Base-by-base conservation (phyloP, 2,113 vertebrate genomes). In the Phasianus colchicus region DNA sequence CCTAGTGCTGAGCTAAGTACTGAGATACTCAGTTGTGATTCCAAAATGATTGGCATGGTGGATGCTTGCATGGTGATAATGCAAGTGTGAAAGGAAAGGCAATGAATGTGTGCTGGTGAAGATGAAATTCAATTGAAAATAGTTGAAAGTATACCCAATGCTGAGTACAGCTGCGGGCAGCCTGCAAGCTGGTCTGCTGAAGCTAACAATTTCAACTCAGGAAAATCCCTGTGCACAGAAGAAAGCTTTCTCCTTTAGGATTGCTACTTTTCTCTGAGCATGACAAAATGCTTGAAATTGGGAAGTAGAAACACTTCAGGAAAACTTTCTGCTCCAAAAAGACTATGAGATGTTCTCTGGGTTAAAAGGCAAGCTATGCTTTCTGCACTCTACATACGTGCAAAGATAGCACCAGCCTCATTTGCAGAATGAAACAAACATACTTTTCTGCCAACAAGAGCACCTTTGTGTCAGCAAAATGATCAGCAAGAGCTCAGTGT, bases 301-400 rank as follows among this genome's bases (percentile, higher is more conserved):
- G 70, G 85, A 82, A 77, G 25, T 29, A 42, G 52, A 60, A 40
- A 42, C 2, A 25, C 7, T 48, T 67, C 24, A 50, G 38, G 63
- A 91, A 87, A 79, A 2, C 7, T 11, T 67, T 65, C 22, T 72
- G 8, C 13, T 89, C 19, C 43, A 57, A 40, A 69, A 64, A 42
- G 29, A 13, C 45, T 34, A 38, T 10, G 52, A 50, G 24, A 2
- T 60, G 36, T 52, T 93, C 34, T 42, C 57, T 29, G 43, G 45
- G 10, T 32, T 32, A 73, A 83, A 76, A 30, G 6, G 6, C 15
- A 80, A 64, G 21, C 38, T 67, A 7, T 14, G 42, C 32, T 25
- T 86, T 64, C 57, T 66, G 20, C 13, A 32, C 7, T 43, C n/a
- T 38, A n/a, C 11, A 50, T 3, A 45, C 17, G n/a, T 0, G 0